Conservation (phyloP, 2,113 vertebrate species). For the Sinocyclocheilus maitianheensis region DNA sequence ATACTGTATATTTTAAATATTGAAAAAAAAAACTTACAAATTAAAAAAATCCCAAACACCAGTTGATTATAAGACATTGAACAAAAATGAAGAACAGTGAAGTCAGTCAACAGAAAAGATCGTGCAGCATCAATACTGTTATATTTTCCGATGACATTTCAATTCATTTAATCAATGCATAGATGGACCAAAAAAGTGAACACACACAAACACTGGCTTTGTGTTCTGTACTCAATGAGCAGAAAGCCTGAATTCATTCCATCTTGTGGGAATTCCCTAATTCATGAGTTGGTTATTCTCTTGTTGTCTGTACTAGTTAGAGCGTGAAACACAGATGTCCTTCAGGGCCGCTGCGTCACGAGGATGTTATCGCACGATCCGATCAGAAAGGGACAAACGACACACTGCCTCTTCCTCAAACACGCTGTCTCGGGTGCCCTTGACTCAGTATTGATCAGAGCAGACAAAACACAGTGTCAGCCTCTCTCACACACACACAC, state of each 20-base stretch:
- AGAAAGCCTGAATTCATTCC: slow-evolving; percentile 4
- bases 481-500: background rate
- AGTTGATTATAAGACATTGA: background rate
- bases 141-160: background rate
- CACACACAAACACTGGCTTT: background rate
- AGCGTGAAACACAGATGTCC: slow-evolving; percentile 33
- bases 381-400: slow-evolving; percentile 49
- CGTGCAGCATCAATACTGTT: background rate
- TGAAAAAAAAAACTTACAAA: too few relatives aligned
- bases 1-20: too few relatives aligned
- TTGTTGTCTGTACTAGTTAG: slow-evolving; percentile 22
- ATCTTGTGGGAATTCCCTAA: slow-evolving; percentile 10
- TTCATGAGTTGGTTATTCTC: background rate
- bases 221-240: background rate
- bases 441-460: slow-evolving; percentile 64
- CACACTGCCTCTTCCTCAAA: slow-evolving; percentile 48
- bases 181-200: background rate
- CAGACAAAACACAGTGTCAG: slow-evolving; percentile 28
- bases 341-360: slow-evolving; percentile 35
- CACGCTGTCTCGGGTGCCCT: slow-evolving; percentile 62
- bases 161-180: background rate
- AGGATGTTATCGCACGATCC: slow-evolving; percentile 40
- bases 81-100: background rate
- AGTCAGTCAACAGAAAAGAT: background rate
- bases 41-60: background rate